Evolutionary conservation across 2,797 vertebrate genomes (phyloP).

Genomic region (Cyprinodon diabolis): DNA sequence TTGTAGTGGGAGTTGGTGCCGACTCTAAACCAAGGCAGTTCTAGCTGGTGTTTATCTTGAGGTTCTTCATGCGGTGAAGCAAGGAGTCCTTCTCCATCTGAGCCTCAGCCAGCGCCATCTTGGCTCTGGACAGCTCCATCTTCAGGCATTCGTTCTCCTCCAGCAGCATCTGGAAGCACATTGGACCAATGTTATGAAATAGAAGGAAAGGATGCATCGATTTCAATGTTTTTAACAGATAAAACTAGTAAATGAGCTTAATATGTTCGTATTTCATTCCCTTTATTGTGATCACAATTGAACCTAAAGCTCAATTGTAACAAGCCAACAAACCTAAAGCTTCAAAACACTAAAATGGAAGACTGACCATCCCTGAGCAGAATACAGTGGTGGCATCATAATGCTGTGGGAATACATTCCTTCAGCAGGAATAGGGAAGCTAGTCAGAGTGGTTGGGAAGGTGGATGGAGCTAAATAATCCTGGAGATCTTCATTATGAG

Average conservation of each 20-base stretch:
- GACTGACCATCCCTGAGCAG: neutral
- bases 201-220: neutral
- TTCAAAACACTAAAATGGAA: neutral
- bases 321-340: no score
- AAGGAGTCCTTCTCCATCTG: conserved; percentile 94
- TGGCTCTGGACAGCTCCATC: conserved; percentile 91
- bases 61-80: conserved; percentile 88
- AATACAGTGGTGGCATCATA: neutral
- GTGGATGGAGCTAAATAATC: neutral
- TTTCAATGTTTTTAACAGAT: no score
- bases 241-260: no score
- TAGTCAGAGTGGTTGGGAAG: neutral
- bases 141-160: conserved; percentile 98
- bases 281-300: neutral
- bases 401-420: neutral
- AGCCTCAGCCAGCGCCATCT: conserved; percentile 94
- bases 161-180: conserved; percentile 80
- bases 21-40: neutral
- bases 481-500: neutral
- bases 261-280: no score
- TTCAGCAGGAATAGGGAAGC: neutral
- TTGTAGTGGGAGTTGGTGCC: conserved; percentile 7
- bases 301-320: no score
- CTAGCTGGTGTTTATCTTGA: conserved; percentile 83
- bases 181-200: neutral